Conservation (phyloP, 2,888 invertebrate genomes). For the Leptodirus hochenwartii region DNA sequence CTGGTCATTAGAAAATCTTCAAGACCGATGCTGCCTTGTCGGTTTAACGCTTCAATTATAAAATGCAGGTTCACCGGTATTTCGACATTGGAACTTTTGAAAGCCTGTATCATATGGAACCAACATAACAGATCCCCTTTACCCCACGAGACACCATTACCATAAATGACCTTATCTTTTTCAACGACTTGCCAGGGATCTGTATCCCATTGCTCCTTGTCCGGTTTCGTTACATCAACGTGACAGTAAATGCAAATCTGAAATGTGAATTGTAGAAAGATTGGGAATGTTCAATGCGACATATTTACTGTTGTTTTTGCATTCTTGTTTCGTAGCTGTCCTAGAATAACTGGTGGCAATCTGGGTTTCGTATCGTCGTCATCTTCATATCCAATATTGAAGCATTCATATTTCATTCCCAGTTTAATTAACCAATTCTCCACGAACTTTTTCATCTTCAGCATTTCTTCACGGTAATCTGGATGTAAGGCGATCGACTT, state of each 20-base stretch:
- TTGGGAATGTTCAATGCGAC: neutral
- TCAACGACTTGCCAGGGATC: conserved; percentile 26
- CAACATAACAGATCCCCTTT: conserved; percentile 28
- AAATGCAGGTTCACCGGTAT: conserved; percentile 29
- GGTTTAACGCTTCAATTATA: conserved; percentile 27
- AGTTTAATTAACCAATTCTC: conserved; percentile 24
- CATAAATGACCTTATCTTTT: conserved; percentile 22
- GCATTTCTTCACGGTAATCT: conserved; percentile 19
- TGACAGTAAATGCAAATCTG: conserved; percentile 25
- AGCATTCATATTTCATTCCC: conserved; percentile 25
- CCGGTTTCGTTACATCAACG: conserved; percentile 26
- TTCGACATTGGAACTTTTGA: conserved; percentile 19
- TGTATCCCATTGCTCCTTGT: conserved; percentile 21
- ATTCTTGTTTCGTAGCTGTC: conserved; percentile 23
- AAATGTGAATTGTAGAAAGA: conserved; percentile 5
- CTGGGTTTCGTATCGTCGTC: conserved; percentile 20
- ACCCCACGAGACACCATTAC: conserved; percentile 26
- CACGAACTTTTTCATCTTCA: conserved; percentile 22
- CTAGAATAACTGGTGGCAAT: conserved; percentile 26
- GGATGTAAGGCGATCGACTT: conserved; percentile 23
- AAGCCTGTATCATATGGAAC: conserved; percentile 26
- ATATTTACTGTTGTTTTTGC: conserved; percentile 14
- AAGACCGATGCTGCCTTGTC: conserved; percentile 23
- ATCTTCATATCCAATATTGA: conserved; percentile 22
- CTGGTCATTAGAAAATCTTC: conserved; percentile 21